Evolutionary conservation across 2,797 vertebrate genomes (phyloP).

Genomic region (Gymnothorax javanicus): DNA sequence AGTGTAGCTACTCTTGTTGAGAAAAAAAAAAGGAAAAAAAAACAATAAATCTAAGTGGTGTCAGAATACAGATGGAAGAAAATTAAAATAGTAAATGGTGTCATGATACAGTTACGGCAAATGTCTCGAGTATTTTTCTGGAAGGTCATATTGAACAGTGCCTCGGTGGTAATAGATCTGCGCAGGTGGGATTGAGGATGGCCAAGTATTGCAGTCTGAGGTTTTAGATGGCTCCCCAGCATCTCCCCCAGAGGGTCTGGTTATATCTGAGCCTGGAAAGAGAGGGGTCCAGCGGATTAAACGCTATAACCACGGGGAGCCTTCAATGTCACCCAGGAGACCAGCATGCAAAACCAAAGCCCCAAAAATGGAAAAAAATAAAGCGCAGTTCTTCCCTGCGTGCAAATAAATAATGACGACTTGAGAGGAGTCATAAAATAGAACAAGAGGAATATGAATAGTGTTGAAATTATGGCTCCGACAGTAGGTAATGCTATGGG

Average conservation of each 20-base stretch:
- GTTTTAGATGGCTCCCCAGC: conserved; percentile 1
- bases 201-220: not conserved
- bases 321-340: conserved; percentile 30
- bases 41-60: conserved; percentile 15
- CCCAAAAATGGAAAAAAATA: not conserved
- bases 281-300: conserved; percentile 30
- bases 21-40: not conserved
- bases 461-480: not conserved
- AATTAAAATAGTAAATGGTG: conserved; percentile 4
- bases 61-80: conserved; percentile 14
- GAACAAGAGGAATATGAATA: not conserved
- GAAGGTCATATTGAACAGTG: conserved; percentile 18
- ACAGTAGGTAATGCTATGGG: not conserved
- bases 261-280: conserved; percentile 35
- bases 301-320: conserved; percentile 21
- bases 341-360: conserved; percentile 7
- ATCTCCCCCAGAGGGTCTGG: conserved; percentile 13
- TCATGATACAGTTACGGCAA: conserved; percentile 3
- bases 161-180: conserved; percentile 21
- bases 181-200: conserved; percentile 2
- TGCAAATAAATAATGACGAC: conserved; percentile 14
- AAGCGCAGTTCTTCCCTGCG: not conserved
- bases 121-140: conserved; percentile 11
- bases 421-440: not conserved
- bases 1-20: not conserved